These are phyloP conservation scores for Gryllus bimaculatus DNA, from an alignment of 1,140 invertebrate genomes.

Conservation along the genomic window DNA sequence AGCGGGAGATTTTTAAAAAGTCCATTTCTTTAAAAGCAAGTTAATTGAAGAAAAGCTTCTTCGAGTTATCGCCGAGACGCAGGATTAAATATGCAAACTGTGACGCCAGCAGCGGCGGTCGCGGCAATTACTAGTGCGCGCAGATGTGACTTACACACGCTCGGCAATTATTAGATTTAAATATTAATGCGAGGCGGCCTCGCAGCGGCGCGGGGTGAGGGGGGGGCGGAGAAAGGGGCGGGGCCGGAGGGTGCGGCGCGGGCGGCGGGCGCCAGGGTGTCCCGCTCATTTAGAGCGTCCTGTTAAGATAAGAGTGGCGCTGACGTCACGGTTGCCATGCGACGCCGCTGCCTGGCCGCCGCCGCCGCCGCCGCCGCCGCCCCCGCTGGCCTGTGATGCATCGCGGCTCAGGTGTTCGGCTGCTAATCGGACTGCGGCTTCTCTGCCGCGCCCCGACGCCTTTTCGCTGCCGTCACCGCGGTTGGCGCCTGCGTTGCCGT, in stretches of 20 bases:
- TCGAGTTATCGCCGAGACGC: not conserved
- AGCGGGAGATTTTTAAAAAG: not conserved
- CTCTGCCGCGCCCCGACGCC: no score
- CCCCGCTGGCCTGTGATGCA: not conserved
- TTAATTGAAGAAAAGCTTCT: conserved; percentile 5
- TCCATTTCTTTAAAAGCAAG: not conserved
- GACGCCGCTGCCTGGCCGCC: not conserved
- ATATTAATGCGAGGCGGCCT: not conserved
- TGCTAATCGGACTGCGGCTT: not conserved
- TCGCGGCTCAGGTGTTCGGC: not conserved
- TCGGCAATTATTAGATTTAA: not conserved
- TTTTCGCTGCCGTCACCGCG: no score
- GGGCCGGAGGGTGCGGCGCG: not conserved
- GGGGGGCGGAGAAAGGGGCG: not conserved
- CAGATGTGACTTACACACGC: conserved; percentile 3
- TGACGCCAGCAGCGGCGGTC: not conserved
- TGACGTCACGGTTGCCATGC: not conserved
- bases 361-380: no score
- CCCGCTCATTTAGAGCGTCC: not conserved
- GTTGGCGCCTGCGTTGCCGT: no score
- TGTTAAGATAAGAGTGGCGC: not conserved
- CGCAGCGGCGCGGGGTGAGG: no score
- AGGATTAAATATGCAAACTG: not conserved
- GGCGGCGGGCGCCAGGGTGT: not conserved
- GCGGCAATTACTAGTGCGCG: not conserved